phyloP scores from a whole-genome alignment of 2,797 vertebrate genomes.

The Enteromius argenteus region DNA sequence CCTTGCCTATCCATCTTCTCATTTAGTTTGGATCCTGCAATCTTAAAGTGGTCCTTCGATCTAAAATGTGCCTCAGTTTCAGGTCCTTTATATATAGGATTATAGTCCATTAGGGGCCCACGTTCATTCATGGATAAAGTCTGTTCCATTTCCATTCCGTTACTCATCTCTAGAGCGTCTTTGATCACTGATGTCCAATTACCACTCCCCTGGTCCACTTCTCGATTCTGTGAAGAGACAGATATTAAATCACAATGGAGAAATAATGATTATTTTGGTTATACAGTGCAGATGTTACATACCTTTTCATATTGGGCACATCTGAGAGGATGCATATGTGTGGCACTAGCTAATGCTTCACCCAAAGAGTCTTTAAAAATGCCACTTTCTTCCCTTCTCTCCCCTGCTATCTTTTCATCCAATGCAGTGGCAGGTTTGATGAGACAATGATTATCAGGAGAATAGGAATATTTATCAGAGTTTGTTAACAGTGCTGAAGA shows the following conservation, averaged over 20 bases:
- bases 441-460: constrained; percentile 1
- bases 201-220: neutral
- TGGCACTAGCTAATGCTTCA: constrained; percentile 16
- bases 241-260: neutral
- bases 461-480: constrained; percentile 23
- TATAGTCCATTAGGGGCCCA: neutral
- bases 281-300: neutral
- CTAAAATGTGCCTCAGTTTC: neutral
- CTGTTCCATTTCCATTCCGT: constrained; percentile 46
- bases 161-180: constrained; percentile 52
- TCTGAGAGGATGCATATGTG: neutral
- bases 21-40: neutral
- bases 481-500: constrained; percentile 2
- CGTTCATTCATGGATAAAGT: constrained; percentile 2
- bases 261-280: neutral
- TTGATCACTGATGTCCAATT: constrained; percentile 55
- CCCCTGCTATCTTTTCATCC: constrained; percentile 11
- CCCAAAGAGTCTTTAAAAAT: constrained; percentile 20
- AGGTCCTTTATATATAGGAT: constrained; percentile 27
- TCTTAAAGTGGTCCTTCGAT: neutral
- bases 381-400: neutral
- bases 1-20: neutral
- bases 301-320: constrained; percentile 42
- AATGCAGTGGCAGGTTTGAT: neutral
- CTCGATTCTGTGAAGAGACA: constrained; percentile 33